Conservation (phyloP, 2,113 vertebrate genomes). For the Scomber colias region DNA sequence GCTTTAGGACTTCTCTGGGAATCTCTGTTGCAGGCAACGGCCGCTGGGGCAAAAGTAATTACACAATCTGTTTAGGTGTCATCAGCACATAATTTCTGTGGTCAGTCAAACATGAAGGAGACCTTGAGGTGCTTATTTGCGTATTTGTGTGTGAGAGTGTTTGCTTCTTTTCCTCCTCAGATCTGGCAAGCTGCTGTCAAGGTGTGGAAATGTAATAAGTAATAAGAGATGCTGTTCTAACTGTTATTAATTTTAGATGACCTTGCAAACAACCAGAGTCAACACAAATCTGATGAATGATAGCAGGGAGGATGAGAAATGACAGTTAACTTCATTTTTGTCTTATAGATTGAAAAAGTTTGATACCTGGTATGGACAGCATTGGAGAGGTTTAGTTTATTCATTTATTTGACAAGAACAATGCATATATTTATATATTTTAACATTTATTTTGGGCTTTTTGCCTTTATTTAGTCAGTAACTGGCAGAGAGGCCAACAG, state of each 20-base stretch:
- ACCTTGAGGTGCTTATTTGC: constrained; percentile 75
- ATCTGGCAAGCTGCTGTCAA: constrained; percentile 52
- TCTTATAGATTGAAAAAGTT: neutral
- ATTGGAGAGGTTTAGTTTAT: too few species aligned
- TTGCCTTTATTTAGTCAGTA: too few species aligned
- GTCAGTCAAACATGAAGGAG: constrained; percentile 80
- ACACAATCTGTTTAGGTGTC: constrained; percentile 79
- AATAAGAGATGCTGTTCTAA: constrained; percentile 62
- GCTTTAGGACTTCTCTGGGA: constrained; percentile 38
- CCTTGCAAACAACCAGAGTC: constrained; percentile 72
- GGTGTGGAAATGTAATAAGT: constrained; percentile 58
- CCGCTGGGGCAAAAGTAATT: constrained; percentile 77
- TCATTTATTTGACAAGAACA: too few species aligned
- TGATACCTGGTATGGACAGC: too few species aligned
- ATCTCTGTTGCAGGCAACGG: constrained; percentile 68
- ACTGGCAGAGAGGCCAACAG: too few species aligned
- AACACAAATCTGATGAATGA: constrained; percentile 55
- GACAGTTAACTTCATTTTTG: constrained; percentile 18
- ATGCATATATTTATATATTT: too few species aligned
- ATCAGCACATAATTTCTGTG: constrained; percentile 76
- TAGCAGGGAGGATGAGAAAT: constrained; percentile 11
- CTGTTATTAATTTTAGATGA: constrained; percentile 66
- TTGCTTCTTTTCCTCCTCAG: constrained; percentile 4
- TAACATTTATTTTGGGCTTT: too few species aligned
- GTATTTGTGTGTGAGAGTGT: constrained; percentile 25